Base-by-base conservation (phyloP, 1,140 invertebrate species). In the Antheraea mylitta region DNA sequence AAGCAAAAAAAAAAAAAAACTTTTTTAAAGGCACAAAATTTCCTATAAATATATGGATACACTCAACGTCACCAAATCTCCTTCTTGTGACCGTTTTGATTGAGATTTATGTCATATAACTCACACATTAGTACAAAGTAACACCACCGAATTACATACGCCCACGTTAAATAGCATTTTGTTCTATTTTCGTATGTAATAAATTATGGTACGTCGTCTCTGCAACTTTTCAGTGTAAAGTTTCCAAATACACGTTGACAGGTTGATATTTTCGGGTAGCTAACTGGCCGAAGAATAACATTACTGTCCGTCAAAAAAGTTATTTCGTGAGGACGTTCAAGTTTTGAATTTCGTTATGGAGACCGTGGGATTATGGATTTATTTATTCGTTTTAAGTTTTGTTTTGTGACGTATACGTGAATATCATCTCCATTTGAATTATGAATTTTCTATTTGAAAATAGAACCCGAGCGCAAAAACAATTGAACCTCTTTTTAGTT, bases 141-240 rank as follows among this genome's bases (percentile, higher is more conserved):
- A 66, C 64, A 71, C 70, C 61, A 68, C 64, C 64, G 60, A 37
- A 22, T 19, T 18, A 58, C 22, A 45, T 66, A 45, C 37, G 45
- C 53, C 59, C 45, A 53, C 45, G 16, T 53, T 53, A 53, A 53
- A 53, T 53, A 42, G 64, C 63, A 45, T 53, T 66, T 71, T 70
- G 67, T 72, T 80, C 76, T 85, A 87, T 83, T 87, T 82, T 73
- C 64, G 75, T 80, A 62, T 64, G 63, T 73, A 74, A 78, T 78
- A 74, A 75, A 78, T 80, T 73, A 61, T 22, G 59, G 16, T 19
- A 72, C 37, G 73, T 72, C 71, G 73, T 64, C 77, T 80, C 79
- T 78, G 79, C 78, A 80, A 84, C 81, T 81, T 88, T 85, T 86
- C 79, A 85, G 82, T 87, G 72, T 87, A 80, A 82, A 83, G 80